phyloP scores from a whole-genome alignment of 2,113 vertebrate genomes.

The Narcine bancroftii region DNA sequence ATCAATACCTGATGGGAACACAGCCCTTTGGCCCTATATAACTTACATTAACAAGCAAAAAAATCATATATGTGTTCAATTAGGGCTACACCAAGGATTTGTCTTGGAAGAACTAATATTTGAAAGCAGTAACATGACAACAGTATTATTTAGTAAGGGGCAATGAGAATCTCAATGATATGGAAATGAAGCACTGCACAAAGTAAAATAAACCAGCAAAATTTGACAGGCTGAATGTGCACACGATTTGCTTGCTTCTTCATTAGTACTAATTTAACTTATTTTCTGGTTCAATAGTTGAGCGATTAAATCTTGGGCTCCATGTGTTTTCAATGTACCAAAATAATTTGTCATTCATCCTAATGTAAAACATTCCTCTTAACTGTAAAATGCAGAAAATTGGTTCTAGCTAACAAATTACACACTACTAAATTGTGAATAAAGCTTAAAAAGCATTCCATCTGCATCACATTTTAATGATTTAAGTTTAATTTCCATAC shows the following conservation, averaged over 20 bases:
- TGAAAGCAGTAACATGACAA: not conserved
- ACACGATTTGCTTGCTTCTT: constrained; percentile 16
- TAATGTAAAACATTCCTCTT: constrained; percentile 36
- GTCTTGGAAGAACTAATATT: not conserved
- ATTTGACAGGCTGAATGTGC: not conserved
- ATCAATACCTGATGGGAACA: not conserved
- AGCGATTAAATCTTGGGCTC: constrained; percentile 23
- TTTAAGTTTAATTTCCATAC: constrained; percentile 37
- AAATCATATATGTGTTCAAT: not conserved
- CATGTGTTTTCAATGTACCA: constrained; percentile 38
- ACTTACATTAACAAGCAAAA: not conserved
- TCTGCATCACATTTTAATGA: constrained; percentile 38
- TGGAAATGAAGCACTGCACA: not conserved
- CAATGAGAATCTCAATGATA: not conserved
- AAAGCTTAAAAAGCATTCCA: constrained; percentile 24
- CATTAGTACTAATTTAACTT: constrained; percentile 31
- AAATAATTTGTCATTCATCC: constrained; percentile 37
- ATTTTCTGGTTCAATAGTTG: constrained; percentile 36
- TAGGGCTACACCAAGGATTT: not conserved
- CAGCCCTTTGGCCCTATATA: not conserved
- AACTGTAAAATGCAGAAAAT: constrained; percentile 37
- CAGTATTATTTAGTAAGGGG: not conserved
- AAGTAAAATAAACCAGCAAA: not conserved
- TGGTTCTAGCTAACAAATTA: constrained; percentile 37
- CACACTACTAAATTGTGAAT: constrained; percentile 27